Evolutionary conservation across 2,797 vertebrate genomes (phyloP).

Genomic region (Acanthurus leucopareius): DNA sequence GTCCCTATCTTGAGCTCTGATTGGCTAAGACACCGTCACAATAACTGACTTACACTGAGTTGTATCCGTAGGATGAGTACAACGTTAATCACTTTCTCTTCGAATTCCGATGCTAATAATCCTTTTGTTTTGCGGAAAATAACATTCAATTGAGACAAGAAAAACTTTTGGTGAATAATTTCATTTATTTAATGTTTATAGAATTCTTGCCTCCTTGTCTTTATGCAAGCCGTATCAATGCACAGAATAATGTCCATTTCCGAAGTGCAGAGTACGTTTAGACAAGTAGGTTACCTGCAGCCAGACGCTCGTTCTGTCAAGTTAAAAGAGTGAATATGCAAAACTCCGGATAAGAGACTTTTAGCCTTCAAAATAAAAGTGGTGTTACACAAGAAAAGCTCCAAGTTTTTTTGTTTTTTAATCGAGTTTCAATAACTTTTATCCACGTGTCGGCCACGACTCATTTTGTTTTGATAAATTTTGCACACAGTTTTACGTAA

Average conservation of each 20-base stretch:
- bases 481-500: too few species aligned
- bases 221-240: neutral
- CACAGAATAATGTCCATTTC: neutral
- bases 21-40: slow-evolving; percentile 25
- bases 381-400: neutral
- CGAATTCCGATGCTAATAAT: neutral
- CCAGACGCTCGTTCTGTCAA: neutral
- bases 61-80: too few species aligned
- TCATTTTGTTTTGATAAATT: too few species aligned
- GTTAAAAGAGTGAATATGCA: neutral
- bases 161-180: too few species aligned
- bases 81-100: neutral
- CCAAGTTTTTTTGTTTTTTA: neutral
- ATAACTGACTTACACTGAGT: neutral
- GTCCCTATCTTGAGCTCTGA: slow-evolving; percentile 23
- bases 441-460: too few species aligned
- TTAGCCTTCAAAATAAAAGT: slow-evolving; percentile 58
- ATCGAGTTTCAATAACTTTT: too few species aligned
- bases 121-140: neutral
- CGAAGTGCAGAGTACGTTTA: slow-evolving; percentile 1
- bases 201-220: neutral
- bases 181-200: too few species aligned
- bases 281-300: neutral
- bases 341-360: neutral
- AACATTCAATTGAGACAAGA: slow-evolving; percentile 2